Percentiles rank a stretch among this genome's conserved stretches.
Conservation (phyloP, 2,888 invertebrate species). For the Gibbula magus region DNA sequence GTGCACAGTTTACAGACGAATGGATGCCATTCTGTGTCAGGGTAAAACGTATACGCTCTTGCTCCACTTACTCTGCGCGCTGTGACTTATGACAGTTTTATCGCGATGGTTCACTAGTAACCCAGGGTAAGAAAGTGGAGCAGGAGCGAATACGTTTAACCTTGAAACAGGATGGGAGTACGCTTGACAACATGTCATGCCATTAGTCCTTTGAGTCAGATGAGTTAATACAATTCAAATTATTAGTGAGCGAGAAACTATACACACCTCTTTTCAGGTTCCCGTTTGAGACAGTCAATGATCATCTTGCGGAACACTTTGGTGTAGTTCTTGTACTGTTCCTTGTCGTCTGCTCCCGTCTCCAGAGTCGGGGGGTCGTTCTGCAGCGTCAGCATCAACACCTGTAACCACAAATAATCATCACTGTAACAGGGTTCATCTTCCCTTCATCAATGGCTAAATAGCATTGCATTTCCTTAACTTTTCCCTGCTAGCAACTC, state of each 20-base stretch:
- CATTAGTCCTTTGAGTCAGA: too few species aligned
- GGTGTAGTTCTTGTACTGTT: conserved; percentile 97
- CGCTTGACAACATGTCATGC: too few species aligned
- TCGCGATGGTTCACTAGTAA: too few species aligned
- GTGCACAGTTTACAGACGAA: too few species aligned
- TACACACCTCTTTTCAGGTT: conserved; percentile 86
- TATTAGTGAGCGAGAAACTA: too few species aligned
- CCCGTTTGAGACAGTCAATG: conserved; percentile 95
- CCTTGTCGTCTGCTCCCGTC: conserved; percentile 95
- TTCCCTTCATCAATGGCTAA: neutral
- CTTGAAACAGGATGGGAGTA: neutral
- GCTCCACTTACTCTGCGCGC: too few species aligned
- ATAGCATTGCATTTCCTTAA: neutral
- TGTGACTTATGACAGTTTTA: too few species aligned
- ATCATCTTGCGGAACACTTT: conserved; percentile 97
- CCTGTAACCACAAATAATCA: conserved; percentile 67
- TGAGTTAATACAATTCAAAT: too few species aligned
- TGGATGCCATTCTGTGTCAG: too few species aligned
- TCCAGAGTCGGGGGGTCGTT: conserved; percentile 98
- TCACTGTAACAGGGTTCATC: neutral
- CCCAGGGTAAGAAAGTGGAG: too few species aligned
- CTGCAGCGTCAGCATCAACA: conserved; percentile 97
- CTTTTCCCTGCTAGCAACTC: neutral
- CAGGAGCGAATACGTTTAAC: too few species aligned
- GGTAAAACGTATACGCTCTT: too few species aligned